phyloP scores from a whole-genome alignment of 2,888 invertebrate genomes.

The Yponomeuta evonymella region DNA sequence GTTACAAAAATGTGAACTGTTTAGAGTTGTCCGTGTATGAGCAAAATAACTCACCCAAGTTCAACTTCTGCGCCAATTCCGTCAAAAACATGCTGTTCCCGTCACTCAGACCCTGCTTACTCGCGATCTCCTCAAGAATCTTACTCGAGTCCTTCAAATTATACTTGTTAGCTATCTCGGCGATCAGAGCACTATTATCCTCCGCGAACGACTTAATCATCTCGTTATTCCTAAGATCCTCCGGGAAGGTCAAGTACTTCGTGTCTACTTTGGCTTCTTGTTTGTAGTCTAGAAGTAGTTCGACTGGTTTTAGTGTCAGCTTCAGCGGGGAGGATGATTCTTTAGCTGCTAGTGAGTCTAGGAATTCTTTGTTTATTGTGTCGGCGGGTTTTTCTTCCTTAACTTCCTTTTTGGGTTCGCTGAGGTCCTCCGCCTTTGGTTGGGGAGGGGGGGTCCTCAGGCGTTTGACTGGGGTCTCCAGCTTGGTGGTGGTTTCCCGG shows the following conservation, averaged over 20 bases:
- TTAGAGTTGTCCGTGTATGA: background rate
- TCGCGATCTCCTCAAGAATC: slow-evolving; percentile 24
- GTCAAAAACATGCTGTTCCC: slow-evolving; percentile 27
- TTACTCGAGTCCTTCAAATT: slow-evolving; percentile 22
- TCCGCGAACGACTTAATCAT: slow-evolving; percentile 24
- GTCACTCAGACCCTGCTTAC: slow-evolving; percentile 24
- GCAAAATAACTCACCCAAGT: slow-evolving; percentile 36
- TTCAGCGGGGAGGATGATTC: slow-evolving; percentile 33
- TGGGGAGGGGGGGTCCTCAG: slow-evolving; percentile 36
- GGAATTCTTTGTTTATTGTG: slow-evolving; percentile 59
- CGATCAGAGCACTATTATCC: slow-evolving; percentile 23
- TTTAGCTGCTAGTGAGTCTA: slow-evolving; percentile 55
- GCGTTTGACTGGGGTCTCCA: slow-evolving; percentile 31
- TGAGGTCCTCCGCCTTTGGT: background rate
- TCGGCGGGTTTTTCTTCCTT: slow-evolving; percentile 45
- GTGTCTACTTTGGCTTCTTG: background rate
- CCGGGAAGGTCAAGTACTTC: background rate
- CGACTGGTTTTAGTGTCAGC: slow-evolving; percentile 54
- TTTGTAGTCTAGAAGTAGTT: slow-evolving; percentile 39
- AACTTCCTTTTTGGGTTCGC: background rate
- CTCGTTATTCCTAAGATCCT: slow-evolving; percentile 20
- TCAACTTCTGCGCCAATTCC: slow-evolving; percentile 39
- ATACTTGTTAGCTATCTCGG: slow-evolving; percentile 24
- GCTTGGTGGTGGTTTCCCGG: slow-evolving; percentile 27
- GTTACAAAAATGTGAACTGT: background rate